Evolutionary conservation across 2,113 vertebrate genomes (phyloP).

Genomic region (Strix uralensis): DNA sequence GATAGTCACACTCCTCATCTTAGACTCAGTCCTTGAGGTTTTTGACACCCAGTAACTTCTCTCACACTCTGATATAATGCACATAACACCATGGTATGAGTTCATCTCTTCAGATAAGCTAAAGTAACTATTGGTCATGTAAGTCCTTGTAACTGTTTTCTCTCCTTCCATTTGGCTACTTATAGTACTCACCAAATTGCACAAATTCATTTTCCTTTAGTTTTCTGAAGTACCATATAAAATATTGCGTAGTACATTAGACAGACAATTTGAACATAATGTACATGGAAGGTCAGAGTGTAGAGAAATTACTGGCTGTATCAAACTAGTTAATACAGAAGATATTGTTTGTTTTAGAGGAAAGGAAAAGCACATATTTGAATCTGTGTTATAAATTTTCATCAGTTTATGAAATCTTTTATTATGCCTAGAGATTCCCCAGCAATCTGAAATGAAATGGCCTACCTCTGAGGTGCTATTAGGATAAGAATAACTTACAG

Average conservation of each 20-base stretch:
- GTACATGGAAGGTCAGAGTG: neutral
- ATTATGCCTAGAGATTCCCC: constrained; percentile 2
- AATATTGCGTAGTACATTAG: neutral
- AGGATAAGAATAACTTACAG: constrained; percentile 51
- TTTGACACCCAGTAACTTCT: neutral
- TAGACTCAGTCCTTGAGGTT: neutral
- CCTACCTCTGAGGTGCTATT: constrained; percentile 45
- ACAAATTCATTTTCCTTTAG: neutral
- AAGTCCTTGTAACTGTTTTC: neutral
- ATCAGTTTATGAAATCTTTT: constrained; percentile 38
- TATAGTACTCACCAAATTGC: neutral
- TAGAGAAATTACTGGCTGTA: neutral
- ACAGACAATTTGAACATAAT: neutral
- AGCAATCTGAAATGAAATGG: constrained; percentile 32
- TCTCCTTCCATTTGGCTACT: neutral
- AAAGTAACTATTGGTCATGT: neutral
- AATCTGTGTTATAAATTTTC: constrained; percentile 16
- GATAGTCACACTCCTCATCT: neutral
- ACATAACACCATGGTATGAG: rapidly evolving
- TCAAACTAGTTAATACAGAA: neutral
- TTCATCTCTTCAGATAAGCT: neutral
- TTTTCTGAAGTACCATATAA: neutral
- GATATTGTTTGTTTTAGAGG: neutral
- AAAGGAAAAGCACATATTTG: neutral
- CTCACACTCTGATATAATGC: neutral